Base-by-base conservation (phyloP, 1,140 invertebrate genomes). In the Musca domestica region DNA sequence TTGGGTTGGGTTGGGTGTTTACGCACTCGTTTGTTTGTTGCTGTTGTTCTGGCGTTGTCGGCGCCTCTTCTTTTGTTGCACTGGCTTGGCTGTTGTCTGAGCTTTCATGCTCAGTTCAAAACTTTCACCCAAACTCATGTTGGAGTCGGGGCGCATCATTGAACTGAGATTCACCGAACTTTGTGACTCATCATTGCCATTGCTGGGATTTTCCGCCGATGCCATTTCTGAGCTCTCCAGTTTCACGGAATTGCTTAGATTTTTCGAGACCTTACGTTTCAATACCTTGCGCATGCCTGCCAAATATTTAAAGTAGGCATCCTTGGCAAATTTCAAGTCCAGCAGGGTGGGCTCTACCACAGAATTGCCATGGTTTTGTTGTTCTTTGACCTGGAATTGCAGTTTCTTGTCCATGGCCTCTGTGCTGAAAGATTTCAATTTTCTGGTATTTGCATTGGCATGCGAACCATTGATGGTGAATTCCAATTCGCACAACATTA, bases 401-500 rank as follows among this genome's bases (percentile, higher is more conserved):
- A 79, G 67, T 0, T 69, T 67, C 10, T 73, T 73, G 51, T 64
- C 65, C 77, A 79, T 79, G 7, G 63, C 64, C n/a, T 52, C 68
- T 4, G 67, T 49, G 23, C 72, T 74, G 9, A 79, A 56, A 3
- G 67, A 69, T 10, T 47, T 71, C 25, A 79, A 25, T 71, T 76
- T 17, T 71, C 66, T 49, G 9, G 15, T n/a, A 41, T 48, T 20
- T 2, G 46, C 23, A 52, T 64, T 47, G 3, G 77, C 77, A 17
- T 74, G 73, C 3, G 74, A 73, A 3, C 71, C 66, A 12, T 77
- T 79, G 68, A 80, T 75, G 61, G 74, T 75, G 1, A 68, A 71
- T 68, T 80, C 77, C 25, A 80, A 69, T 46, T 80, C 74, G 70
- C 77, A 80, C 15, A 80, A 73, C 58, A 76, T 64, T 6, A 66